Percentiles rank a stretch among this genome's conserved stretches.
phyloP scores from a whole-genome alignment of 92 coral and sea anemone genomes.

The Palythoa caribaeorum region DNA sequence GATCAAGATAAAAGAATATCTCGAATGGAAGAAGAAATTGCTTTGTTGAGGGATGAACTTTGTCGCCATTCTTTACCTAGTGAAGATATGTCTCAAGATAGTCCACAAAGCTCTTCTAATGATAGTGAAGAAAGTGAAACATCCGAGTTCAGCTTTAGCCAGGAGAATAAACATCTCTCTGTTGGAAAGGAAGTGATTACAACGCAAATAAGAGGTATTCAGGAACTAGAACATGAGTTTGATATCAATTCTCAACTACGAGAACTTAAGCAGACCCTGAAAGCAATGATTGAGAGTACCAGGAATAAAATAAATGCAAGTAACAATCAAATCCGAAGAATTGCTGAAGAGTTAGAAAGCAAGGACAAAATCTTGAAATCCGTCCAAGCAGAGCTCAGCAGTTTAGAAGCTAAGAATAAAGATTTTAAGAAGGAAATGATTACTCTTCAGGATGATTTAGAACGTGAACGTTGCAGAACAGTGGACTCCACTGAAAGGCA shows the following conservation, averaged over 20 bases:
- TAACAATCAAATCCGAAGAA: not conserved
- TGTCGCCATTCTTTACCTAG: not conserved
- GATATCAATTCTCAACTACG: not conserved
- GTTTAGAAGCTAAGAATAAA: slow-evolving; percentile 8
- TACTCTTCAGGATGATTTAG: slow-evolving; percentile 8
- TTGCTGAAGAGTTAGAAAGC: not conserved
- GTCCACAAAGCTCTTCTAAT: not conserved
- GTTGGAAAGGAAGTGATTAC: not conserved
- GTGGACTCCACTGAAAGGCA: slow-evolving; percentile 15
- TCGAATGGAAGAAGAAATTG: slow-evolving; percentile 17
- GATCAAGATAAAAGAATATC: slow-evolving; percentile 25
- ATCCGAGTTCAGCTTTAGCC: not conserved
- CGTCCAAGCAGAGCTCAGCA: not conserved
- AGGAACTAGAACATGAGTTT: not conserved
- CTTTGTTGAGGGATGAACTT: slow-evolving; percentile 18
- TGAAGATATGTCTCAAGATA: not conserved
- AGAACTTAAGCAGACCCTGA: slow-evolving; percentile 1
- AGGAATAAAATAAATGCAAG: not conserved
- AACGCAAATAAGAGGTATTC: not conserved
- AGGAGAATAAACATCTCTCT: not conserved
- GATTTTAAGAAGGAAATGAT: not conserved
- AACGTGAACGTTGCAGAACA: not conserved
- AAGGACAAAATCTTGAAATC: slow-evolving; percentile 9
- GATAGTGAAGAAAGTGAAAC: slow-evolving; percentile 25
- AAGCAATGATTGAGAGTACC: not conserved